Percentiles rank a stretch among this genome's conserved stretches.
Evolutionary conservation across 2,113 vertebrate species (phyloP).

Genomic region (Actinemys pallida): DNA sequence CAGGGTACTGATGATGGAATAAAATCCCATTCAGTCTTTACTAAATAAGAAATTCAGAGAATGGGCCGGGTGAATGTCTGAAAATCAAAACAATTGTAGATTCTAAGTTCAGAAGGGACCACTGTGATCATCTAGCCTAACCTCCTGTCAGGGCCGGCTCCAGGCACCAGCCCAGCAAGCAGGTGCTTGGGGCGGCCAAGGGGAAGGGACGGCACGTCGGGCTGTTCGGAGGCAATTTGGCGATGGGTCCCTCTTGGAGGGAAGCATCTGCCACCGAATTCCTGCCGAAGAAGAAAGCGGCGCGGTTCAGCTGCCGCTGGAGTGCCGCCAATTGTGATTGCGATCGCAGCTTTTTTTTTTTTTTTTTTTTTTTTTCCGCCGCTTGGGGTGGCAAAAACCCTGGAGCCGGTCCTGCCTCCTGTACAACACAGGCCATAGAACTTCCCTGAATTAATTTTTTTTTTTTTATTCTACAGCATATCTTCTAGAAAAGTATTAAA

Average conservation of each 20-base stretch:
- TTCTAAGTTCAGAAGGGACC: not conserved
- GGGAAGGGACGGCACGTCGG: too few relatives aligned
- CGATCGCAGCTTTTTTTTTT: too few relatives aligned
- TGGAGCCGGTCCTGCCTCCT: not conserved
- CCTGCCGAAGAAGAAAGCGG: too few relatives aligned
- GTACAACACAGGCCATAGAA: not conserved
- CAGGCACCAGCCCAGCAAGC: too few relatives aligned
- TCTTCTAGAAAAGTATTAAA: not conserved
- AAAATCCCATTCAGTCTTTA: not conserved
- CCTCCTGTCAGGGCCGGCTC: not conserved
- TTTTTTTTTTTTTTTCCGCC: too few relatives aligned
- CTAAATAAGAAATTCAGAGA: not conserved
- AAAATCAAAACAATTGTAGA: not conserved
- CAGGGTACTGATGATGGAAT: not conserved
- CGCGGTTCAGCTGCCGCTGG: too few relatives aligned
- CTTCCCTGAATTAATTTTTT: not conserved
- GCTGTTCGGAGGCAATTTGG: too few relatives aligned
- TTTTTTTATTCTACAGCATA: not conserved
- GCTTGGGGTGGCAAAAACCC: too few relatives aligned
- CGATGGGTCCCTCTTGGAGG: too few relatives aligned
- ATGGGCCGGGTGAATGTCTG: not conserved
- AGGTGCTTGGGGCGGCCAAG: too few relatives aligned
- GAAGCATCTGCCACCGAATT: too few relatives aligned
- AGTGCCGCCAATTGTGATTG: too few relatives aligned
- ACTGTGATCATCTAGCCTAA: not conserved